Base-by-base conservation (phyloP, 1,140 invertebrate species). In the Laodelphax striatellus region DNA sequence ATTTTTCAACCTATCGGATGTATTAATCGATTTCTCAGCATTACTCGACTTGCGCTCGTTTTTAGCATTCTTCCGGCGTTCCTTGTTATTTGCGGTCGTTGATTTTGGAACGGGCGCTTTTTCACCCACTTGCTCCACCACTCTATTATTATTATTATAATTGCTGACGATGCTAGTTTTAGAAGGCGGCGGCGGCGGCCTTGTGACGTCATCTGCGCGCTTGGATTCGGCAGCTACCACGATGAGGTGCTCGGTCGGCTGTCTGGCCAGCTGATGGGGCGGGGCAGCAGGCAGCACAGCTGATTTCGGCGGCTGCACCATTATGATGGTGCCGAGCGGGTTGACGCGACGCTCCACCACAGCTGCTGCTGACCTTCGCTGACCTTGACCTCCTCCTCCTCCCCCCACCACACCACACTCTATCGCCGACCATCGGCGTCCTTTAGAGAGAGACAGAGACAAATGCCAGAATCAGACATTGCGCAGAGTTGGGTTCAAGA, bases 291-390 rank as follows among this genome's bases (percentile, higher is more conserved):
- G 41, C 50, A 54, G 44, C 50, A 54, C 55, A 56, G 43, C n/a
- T 61, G 58, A 38, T 41, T 28, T 2, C 24, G 24, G 6, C 24
- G 63, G 19, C 28, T 55, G 44, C 17, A 62, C 50, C 5, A 62
- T 65, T 14, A 62, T 58, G 14, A 65, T 62, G 11, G 64, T 60
- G 19, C 64, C 64, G 11, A 65, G 64, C 22, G 61, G 61, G 24
- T 65, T 65, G 28, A 65, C 64, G 42, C 61, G 64, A n/a, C 64
- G 58, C 52, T 65, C 64, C n/a, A 65, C 55, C 8, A 62, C n/a
- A n/a, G n/a, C n/a, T n/a, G n/a, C 46, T 17, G 64, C 55, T 43
- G 57, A 57, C 46, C 58, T 54, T 38, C 34, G 34, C 4, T 38
- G 34, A 38, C 34, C 61, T 58, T 38, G 34, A 38, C 46, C 46